Percentiles rank a stretch among this genome's conserved stretches.
phyloP scores from a whole-genome alignment of 1,140 invertebrate genomes.

The Copidosoma floridanum region DNA sequence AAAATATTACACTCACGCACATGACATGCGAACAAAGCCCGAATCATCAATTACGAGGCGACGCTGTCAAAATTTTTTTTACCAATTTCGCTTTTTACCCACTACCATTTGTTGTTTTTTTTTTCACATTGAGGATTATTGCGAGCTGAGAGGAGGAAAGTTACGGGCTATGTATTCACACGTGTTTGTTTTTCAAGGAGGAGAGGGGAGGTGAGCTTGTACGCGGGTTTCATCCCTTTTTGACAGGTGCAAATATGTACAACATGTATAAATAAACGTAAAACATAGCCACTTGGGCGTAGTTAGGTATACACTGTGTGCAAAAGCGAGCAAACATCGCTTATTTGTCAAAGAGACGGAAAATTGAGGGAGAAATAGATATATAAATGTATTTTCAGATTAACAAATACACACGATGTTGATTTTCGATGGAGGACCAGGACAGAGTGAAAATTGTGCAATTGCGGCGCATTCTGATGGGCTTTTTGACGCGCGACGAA shows the following conservation, averaged over 20 bases:
- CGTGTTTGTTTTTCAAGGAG: neutral
- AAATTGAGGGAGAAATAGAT: neutral
- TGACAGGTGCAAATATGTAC: neutral
- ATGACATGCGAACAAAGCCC: too few relatives aligned
- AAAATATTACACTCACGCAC: too few relatives aligned
- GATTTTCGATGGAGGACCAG: conserved; percentile 19
- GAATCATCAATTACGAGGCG: too few relatives aligned
- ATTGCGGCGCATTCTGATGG: conserved; percentile 3
- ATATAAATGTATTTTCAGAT: conserved; percentile 11
- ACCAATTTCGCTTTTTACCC: neutral
- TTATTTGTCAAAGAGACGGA: conserved; percentile 6
- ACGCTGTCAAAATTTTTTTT: too few relatives aligned
- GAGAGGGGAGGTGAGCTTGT: neutral
- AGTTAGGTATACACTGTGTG: too few relatives aligned
- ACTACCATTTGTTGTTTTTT: conserved; percentile 4
- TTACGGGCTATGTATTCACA: neutral
- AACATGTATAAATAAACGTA: neutral
- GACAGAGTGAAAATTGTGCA: conserved; percentile 15
- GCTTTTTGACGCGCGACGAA: neutral
- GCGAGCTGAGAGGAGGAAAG: neutral
- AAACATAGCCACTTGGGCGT: too few relatives aligned
- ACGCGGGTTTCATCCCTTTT: conserved; percentile 15
- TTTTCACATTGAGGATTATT: neutral
- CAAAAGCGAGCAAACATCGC: neutral
- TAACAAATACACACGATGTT: neutral